These are phyloP conservation scores for Phenacoccus solenopsis DNA, from an alignment of 1,140 invertebrate species.

Conservation along the genomic window DNA sequence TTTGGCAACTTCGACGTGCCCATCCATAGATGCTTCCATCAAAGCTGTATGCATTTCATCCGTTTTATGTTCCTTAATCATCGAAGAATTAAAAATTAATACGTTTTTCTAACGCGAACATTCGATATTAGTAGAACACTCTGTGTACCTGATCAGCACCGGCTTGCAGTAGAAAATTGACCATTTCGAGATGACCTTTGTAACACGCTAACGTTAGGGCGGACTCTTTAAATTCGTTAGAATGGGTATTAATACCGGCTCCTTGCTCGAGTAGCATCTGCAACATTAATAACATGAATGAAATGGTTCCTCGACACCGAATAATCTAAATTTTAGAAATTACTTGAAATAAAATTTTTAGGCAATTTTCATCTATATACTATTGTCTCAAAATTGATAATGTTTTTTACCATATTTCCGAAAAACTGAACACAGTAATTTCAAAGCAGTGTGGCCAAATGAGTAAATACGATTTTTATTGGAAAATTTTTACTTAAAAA, in stretches of 20 bases:
- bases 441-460: too few species aligned
- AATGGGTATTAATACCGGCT: conserved; percentile 95
- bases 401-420: too few species aligned
- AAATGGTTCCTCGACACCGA: too few species aligned
- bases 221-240: conserved; percentile 95
- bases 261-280: conserved; percentile 77
- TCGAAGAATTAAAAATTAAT: neutral
- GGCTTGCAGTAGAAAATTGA: conserved; percentile 84
- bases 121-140: neutral
- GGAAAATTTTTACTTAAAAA: too few species aligned
- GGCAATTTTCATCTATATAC: too few species aligned
- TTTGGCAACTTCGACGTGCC: conserved; percentile 84
- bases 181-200: conserved; percentile 95
- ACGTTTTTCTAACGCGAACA: neutral
- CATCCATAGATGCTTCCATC: conserved; percentile 99
- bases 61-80: conserved; percentile 81
- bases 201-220: conserved; percentile 93
- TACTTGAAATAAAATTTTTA: too few species aligned
- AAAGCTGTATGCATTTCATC: conserved; percentile 99
- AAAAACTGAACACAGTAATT: too few species aligned
- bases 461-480: too few species aligned
- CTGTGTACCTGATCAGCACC: conserved; percentile 67
- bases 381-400: too few species aligned
- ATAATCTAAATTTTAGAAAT: too few species aligned
- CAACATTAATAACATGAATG: too few species aligned